These are phyloP conservation scores for Martes flavigula DNA, from an alignment of 2,797 vertebrate genomes.

Conservation along the genomic window DNA sequence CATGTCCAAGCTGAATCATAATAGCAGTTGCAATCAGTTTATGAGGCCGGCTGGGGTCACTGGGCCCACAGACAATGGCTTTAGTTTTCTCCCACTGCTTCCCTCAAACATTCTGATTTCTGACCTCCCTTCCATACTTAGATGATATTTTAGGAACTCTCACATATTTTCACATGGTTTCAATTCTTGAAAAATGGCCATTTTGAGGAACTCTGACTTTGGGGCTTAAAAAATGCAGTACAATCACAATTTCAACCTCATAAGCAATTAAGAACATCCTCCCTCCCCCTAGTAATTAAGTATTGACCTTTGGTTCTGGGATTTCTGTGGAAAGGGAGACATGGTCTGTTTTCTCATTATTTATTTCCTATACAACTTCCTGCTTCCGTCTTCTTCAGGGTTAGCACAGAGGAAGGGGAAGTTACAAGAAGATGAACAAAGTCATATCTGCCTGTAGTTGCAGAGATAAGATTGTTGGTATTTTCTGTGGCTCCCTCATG, in stretches of 20 bases:
- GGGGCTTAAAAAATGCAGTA: neutral
- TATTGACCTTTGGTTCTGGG: neutral
- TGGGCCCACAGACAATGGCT: neutral
- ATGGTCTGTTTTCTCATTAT: neutral
- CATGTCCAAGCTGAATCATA: neutral
- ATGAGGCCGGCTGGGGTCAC: neutral
- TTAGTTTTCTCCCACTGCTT: neutral
- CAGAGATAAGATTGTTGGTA: too few species aligned
- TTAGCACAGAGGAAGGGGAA: neutral
- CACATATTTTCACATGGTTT: neutral
- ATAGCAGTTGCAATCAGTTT: neutral
- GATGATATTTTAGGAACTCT: neutral
- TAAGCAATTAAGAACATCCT: neutral
- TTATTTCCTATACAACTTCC: neutral
- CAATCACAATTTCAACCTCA: neutral
- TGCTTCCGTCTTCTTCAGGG: neutral
- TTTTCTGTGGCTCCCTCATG: neutral
- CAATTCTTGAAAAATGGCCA: neutral
- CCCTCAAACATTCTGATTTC: neutral
- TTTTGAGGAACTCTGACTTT: neutral
- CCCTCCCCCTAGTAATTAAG: neutral
- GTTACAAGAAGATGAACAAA: neutral
- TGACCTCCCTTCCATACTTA: neutral
- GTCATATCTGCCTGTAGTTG: neutral
- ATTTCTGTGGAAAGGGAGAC: neutral